Percentiles rank a stretch among this genome's conserved stretches.
phyloP scores from a whole-genome alignment of 2,888 invertebrate species.

The Sarcophaga variegata region DNA sequence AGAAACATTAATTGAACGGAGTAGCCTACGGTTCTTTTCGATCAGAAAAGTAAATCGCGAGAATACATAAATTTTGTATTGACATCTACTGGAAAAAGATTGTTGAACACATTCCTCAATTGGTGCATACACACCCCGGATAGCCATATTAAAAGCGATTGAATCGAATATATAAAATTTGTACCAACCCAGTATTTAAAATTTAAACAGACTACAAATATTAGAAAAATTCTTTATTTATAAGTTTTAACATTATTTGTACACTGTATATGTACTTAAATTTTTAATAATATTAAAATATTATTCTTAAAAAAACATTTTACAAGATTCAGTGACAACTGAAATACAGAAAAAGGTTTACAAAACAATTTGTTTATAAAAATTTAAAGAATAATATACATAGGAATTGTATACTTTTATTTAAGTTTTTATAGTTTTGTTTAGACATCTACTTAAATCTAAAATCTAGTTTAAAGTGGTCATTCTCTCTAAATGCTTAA shows the following conservation, averaged over 20 bases:
- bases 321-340: slow-evolving; percentile 2
- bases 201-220: no score
- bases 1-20: no score
- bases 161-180: no score
- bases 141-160: no score
- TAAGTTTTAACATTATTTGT: background rate
- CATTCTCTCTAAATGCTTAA: slow-evolving; percentile 21
- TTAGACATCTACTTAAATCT: slow-evolving; percentile 40
- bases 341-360: background rate
- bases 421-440: background rate
- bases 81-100: no score
- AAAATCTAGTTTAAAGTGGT: background rate
- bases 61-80: no score
- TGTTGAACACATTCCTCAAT: no score
- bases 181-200: no score
- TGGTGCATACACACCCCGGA: no score
- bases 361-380: background rate
- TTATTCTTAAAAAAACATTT: slow-evolving; percentile 10
- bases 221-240: slow-evolving; percentile 13
- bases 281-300: background rate
- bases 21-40: no score
- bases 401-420: background rate
- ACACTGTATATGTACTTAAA: slow-evolving; percentile 8
- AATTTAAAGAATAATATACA: slow-evolving; percentile 4
- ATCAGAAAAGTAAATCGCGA: no score